Evolutionary conservation across 2,797 vertebrate species (phyloP).

Genomic region (Pipistrellus kuhlii): DNA sequence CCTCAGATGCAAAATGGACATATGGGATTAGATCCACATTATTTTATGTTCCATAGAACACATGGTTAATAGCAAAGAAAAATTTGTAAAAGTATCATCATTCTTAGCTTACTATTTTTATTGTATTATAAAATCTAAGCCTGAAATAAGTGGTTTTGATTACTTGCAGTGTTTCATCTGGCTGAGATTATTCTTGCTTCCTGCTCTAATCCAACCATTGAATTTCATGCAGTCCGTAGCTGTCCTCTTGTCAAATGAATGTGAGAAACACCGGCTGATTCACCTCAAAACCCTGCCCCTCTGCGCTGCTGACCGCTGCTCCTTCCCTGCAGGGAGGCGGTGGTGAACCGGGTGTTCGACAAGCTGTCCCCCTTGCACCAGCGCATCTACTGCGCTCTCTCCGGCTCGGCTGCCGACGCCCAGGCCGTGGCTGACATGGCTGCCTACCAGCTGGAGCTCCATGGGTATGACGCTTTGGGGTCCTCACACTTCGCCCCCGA

Average conservation of each 20-base stretch:
- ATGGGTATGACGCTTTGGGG: slow-evolving; percentile 67
- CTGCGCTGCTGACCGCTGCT: background rate
- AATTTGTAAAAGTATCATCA: background rate
- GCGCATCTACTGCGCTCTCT: slow-evolving; percentile 92
- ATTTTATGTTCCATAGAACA: background rate
- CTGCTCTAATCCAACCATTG: slow-evolving; percentile 27
- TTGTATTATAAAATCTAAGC: slow-evolving; percentile 20
- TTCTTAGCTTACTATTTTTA: background rate
- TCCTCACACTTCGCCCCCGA: background rate
- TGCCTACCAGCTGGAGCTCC: slow-evolving; percentile 91
- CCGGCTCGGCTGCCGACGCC: slow-evolving; percentile 92
- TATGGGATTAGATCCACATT: background rate
- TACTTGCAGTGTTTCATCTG: background rate
- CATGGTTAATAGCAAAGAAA: background rate
- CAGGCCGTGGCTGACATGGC: slow-evolving; percentile 90
- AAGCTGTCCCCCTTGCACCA: slow-evolving; percentile 93
- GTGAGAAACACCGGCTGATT: background rate
- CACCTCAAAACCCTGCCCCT: background rate
- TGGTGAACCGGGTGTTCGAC: slow-evolving; percentile 92
- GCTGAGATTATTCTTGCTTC: background rate
- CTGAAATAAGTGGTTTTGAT: slow-evolving; percentile 41
- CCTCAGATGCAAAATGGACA: background rate
- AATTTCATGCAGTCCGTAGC: background rate
- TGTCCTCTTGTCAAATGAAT: background rate
- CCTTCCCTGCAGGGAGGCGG: slow-evolving; percentile 84